Base-by-base conservation (phyloP, 2,888 invertebrate genomes). In the Limnephilus auricula region DNA sequence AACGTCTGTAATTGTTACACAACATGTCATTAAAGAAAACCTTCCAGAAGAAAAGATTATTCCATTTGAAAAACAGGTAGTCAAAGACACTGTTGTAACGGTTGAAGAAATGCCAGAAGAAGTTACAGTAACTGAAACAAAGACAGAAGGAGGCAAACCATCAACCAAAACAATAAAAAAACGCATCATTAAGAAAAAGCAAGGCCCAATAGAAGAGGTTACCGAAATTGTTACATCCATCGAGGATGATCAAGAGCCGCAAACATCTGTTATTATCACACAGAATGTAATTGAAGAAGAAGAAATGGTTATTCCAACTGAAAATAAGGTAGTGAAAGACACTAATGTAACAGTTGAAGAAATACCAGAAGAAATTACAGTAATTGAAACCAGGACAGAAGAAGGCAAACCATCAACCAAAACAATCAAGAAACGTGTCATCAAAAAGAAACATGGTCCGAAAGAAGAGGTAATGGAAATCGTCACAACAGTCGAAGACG, bases 151-250 rank as follows among this genome's bases (percentile, higher is more conserved):
- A 93, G 90, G 93, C 93, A 94, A 95, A 0, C 94, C 94, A 90
- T 95, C 95, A 93, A 78, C 89, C 31, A 83, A 32, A 93, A 40
- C 93, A 92, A 79, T 92, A 18, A 94, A 93, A 87, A 94, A 94
- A 92, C 93, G 94, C 12, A 93, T 93, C 0, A 93, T 94, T 10
- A 94, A 94, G 92, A 94, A 94, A 92, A 94, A 93, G 85, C 94
- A 93, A 78, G 94, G 94, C 12, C 83, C 82, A n/a, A 93, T 94
- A 40, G 93, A 92, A 90, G 94, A 94, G 93, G 94, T 94, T 31
- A 94, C 95, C 30, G 94, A 95, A 93, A 94, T 94, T 31, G 93
- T 94, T 9, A 94, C 94, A 4, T 93, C 94, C 2, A 93, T 94
- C 90, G 91, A 92, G 90, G 93, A 92, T 89, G 92, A 85, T 92